Conservation (phyloP, 2,113 vertebrate species). For the Oenanthe melanoleuca region DNA sequence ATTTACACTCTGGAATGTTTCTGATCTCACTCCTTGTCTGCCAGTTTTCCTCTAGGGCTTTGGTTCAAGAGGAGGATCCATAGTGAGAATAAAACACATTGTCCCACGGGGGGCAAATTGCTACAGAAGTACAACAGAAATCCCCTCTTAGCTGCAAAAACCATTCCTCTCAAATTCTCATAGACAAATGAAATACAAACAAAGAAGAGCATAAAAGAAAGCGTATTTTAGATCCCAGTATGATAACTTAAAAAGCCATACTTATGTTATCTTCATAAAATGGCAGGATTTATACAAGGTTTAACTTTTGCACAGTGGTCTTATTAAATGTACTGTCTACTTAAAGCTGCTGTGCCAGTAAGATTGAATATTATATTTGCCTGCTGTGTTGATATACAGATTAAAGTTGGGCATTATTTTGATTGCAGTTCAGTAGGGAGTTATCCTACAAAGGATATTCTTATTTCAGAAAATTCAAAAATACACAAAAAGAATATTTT, state of each 20-base stretch:
- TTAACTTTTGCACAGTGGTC: neutral
- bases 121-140: neutral
- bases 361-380: neutral
- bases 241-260: neutral
- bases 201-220: neutral
- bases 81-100: neutral
- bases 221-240: neutral
- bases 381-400: neutral
- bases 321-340: conserved; percentile 7
- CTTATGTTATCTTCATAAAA: neutral
- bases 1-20: neutral
- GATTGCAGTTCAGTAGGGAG: neutral
- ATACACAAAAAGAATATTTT: neutral
- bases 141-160: neutral
- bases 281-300: neutral
- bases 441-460: neutral
- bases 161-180: neutral
- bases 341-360: neutral
- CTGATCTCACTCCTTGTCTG: neutral
- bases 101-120: neutral
- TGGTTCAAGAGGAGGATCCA: neutral
- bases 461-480: neutral
- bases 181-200: neutral
- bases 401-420: neutral
- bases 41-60: neutral